Percentiles rank a stretch among this genome's conserved stretches.
Evolutionary conservation across 1,140 invertebrate genomes (phyloP).

Genomic region (Eupristina koningsbergeri): DNA sequence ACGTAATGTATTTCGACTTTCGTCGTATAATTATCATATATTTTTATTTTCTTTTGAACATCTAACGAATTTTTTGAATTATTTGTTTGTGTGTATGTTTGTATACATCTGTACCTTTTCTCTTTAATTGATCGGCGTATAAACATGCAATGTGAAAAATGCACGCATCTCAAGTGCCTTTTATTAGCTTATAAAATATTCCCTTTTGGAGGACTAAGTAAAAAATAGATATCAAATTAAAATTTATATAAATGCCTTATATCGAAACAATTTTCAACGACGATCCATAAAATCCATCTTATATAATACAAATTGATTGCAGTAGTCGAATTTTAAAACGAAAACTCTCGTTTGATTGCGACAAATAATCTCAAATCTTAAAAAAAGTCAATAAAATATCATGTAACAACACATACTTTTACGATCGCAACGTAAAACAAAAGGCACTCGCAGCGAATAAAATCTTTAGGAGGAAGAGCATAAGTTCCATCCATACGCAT

Average conservation of each 20-base stretch:
- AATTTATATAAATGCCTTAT: slow-evolving; percentile 40
- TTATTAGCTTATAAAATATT: slow-evolving; percentile 36
- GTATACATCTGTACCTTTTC: slow-evolving; percentile 32
- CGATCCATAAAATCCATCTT: slow-evolving; percentile 33
- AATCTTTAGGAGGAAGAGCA: slow-evolving; percentile 44
- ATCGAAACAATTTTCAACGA: slow-evolving; percentile 48
- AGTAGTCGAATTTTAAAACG: slow-evolving; percentile 39
- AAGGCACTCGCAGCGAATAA: slow-evolving; percentile 50
- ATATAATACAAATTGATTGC: slow-evolving; percentile 45
- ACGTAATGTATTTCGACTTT: slow-evolving; percentile 42
- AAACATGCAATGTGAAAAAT: slow-evolving; percentile 49
- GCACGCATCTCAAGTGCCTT: slow-evolving; percentile 52
- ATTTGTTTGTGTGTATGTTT: neutral
- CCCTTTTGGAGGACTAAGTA: slow-evolving; percentile 32
- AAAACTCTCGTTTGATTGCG: slow-evolving; percentile 28
- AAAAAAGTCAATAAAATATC: slow-evolving; percentile 41
- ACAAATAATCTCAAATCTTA: slow-evolving; percentile 41
- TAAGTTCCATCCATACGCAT: slow-evolving; percentile 47
- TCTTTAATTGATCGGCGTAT: slow-evolving; percentile 42
- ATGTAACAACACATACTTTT: slow-evolving; percentile 45
- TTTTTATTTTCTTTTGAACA: slow-evolving; percentile 38
- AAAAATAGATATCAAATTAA: slow-evolving; percentile 34
- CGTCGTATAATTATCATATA: slow-evolving; percentile 18
- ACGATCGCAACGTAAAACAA: slow-evolving; percentile 40
- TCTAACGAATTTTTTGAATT: slow-evolving; percentile 4